Evolutionary conservation across 1,140 invertebrate species (phyloP), one percentile per base, ranked within the genome.

Genomic region (Penaeus vannamei): DNA sequence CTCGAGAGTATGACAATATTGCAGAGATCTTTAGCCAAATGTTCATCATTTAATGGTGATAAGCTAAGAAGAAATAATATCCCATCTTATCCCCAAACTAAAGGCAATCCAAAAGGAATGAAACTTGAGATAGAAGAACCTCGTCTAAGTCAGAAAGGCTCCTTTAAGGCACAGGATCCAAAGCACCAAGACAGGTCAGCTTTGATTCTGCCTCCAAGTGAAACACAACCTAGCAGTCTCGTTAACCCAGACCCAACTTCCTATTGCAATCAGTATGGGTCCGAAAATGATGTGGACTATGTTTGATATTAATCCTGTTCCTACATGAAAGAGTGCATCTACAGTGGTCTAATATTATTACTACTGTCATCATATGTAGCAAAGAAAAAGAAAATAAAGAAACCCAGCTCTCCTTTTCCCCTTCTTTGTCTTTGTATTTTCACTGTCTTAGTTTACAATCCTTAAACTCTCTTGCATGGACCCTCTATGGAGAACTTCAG

Each of bases 211-310:
- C 32, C 66, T 72, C 66, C n/a, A 53, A 62, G 10, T 60, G 29
- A 81, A n/a, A 5, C 26, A 23, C 84, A 85, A 36, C 84, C 88
- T 3, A 26, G 42, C 19, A 86, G 84, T 76, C 84, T 82, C 59
- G 84, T 90, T 69, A 76, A 76, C 32, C 84, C 77, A 60, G 84
- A 79, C 53, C 79, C 88, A 42, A 81, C 53, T 20, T 85, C 77
- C 22, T 90, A 82, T 29, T 90, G 84, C 72, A 77, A 86, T 82
- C 69, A 90, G 32, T 90, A 90, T 85, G 88, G 66, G 29, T 72
- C 80, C 53, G 84, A 86, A 66, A 79, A 69, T 32, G 88, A 90
- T 20, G 59, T 90, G 81, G 88, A 64, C 46, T 90, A 90, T 86
- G 84, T 90, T 42, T 90, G 59, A 76, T 72, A 26, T 72, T 72